A percentile compares a stretch with the other conserved stretches of the same genome.
phyloP scores from a whole-genome alignment of 1,140 invertebrate genomes.

The Apis cerana region DNA sequence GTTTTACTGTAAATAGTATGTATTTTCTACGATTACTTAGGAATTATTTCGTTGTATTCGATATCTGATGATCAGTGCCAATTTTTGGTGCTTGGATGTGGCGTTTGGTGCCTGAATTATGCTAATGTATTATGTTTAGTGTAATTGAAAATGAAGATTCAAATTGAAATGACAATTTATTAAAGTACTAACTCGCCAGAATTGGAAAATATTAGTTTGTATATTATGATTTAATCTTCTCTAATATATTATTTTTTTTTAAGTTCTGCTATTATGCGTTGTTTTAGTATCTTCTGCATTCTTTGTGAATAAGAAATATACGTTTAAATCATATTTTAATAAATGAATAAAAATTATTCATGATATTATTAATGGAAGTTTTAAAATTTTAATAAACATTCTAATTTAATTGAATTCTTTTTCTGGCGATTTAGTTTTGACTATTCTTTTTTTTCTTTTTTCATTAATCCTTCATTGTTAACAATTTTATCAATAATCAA shows the following conservation, averaged over 20 bases:
- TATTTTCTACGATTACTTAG: constrained; percentile 49
- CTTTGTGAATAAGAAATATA: too few relatives aligned
- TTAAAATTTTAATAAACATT: neutral
- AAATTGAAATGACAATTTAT: neutral
- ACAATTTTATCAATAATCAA: neutral
- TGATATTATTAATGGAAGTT: too few relatives aligned
- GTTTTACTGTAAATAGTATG: constrained; percentile 73
- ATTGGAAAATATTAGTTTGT: neutral
- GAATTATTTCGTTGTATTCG: too few relatives aligned
- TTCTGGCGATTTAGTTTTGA: neutral
- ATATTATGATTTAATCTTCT: neutral
- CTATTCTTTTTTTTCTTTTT: neutral
- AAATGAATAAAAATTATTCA: too few relatives aligned
- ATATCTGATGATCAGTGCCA: constrained; percentile 1
- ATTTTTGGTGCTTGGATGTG: neutral
- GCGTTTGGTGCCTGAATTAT: neutral
- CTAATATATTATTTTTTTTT: neutral
- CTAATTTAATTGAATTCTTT: neutral
- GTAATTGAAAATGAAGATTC: neutral
- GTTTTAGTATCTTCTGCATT: too few relatives aligned
- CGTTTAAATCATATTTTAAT: too few relatives aligned
- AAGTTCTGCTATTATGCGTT: too few relatives aligned
- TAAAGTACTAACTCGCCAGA: neutral
- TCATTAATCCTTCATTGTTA: too few relatives aligned
- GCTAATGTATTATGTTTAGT: constrained; percentile 3